Evolutionary conservation across 2,888 invertebrate species (phyloP), one percentile per base, ranked within the genome.

Genomic region (Aphodius granarius): DNA sequence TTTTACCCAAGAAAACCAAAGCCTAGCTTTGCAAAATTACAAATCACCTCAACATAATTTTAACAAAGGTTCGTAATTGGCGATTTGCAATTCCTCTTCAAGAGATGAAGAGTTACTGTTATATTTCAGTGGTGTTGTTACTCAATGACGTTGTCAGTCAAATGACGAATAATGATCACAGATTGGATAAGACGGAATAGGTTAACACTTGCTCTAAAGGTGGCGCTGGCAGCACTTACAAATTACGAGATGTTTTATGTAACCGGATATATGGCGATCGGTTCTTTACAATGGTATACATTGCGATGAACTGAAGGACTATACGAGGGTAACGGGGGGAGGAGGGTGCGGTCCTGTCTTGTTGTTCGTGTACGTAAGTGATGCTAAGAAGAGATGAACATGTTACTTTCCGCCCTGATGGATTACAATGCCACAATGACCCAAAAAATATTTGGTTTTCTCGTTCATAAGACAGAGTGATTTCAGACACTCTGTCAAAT

Each of bases 201-300:
- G 68, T 68, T 68, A 22, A 22, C 68, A 68, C 68, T 6, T 9
- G 43, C 43, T 43, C 22, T 20, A 21, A 20, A 68, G n/a, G 21
- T 20, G 22, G 20, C 20, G 2, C 20, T 13, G 68, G 21, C 43
- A 21, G n/a, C 20, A 21, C 20, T 68, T 68, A 68, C 68, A 22
- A 20, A 16, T 18, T 66, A 66, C 66, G 22, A 22, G 68, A 21
- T 22, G 65, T 65, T 68, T 68, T 68, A 68, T 68, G 68, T 22
- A 68, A 68, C 68, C 68, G 68, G 68, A 68, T 68, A 68, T 22
- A 68, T 68, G 68, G 68, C 43, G 68, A 21, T 68, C 68, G 68
- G 21, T 68, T 68, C 22, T 68, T 68, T 22, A 68, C 68, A 68
- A 68, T 68, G 68, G 68, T 43, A 43, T 43, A 43, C n/a, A n/a